phyloP scores from a whole-genome alignment of 2,113 vertebrate species.

The Delphinus delphis region DNA sequence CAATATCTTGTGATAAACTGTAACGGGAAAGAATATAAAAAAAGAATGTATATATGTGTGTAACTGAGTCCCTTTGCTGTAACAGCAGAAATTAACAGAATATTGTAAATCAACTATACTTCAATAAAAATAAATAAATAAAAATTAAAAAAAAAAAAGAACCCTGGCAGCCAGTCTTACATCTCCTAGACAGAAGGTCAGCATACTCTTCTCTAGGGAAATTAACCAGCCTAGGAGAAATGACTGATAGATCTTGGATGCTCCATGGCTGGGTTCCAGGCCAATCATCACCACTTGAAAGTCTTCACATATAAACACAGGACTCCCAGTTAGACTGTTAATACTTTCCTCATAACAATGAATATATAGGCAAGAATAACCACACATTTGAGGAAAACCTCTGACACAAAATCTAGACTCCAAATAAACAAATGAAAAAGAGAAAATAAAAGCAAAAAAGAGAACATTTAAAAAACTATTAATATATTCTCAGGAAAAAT shows the following conservation, averaged over 20 bases:
- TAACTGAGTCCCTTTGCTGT: neutral
- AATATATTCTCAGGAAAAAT: neutral
- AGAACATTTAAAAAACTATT: neutral
- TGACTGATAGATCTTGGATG: slow-evolving; percentile 15
- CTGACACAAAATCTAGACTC: neutral
- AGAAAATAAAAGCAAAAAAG: neutral
- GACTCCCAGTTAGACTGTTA: neutral
- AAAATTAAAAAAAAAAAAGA: neutral
- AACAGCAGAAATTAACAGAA: neutral
- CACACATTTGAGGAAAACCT: neutral
- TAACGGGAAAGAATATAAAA: neutral
- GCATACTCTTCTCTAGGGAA: neutral
- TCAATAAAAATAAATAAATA: neutral
- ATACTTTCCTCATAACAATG: neutral
- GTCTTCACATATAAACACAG: neutral
- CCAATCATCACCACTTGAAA: slow-evolving; percentile 5
- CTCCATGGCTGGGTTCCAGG: neutral
- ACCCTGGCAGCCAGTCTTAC: neutral
- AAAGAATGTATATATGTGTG: neutral
- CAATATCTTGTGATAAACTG: neutral
- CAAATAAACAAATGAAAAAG: neutral
- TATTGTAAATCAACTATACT: neutral
- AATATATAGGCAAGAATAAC: neutral
- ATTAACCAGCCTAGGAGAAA: slow-evolving; percentile 7
- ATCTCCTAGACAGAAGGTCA: neutral